Percentiles rank a stretch among this genome's conserved stretches.
Conservation (phyloP, 2,888 invertebrate genomes). For the Allolobophora icterica region DNA sequence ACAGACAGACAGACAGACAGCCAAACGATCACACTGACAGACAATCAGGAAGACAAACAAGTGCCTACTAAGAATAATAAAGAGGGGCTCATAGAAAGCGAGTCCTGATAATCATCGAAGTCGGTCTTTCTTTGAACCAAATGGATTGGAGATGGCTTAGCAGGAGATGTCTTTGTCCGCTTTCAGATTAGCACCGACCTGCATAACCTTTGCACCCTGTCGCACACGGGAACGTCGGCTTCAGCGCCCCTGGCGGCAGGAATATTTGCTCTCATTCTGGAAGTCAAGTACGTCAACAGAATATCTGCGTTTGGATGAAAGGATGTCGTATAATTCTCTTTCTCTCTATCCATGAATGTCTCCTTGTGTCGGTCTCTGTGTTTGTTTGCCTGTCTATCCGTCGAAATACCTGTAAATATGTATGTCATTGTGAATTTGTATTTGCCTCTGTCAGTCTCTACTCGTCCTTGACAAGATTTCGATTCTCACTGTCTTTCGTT, state of each 20-base stretch:
- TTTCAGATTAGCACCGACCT: conserved; percentile 84
- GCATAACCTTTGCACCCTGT: conserved; percentile 81
- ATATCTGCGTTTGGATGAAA: neutral
- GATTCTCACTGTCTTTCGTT: too few species aligned
- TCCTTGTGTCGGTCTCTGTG: neutral
- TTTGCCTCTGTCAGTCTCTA: neutral
- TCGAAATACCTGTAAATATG: neutral
- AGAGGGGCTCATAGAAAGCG: too few species aligned
- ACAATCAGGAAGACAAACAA: neutral
- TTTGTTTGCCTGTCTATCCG: neutral
- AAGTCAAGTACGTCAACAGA: conserved; percentile 79
- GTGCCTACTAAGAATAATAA: too few species aligned
- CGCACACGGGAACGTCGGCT: conserved; percentile 90
- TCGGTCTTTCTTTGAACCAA: neutral
- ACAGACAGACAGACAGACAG: neutral
- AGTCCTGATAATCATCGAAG: too few species aligned
- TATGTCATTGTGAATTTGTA: neutral
- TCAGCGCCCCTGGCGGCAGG: conserved; percentile 91
- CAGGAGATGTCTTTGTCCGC: neutral
- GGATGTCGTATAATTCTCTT: neutral
- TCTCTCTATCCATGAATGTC: neutral
- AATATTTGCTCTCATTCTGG: conserved; percentile 83
- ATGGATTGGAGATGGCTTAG: neutral
- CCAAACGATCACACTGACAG: neutral
- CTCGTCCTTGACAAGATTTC: too few species aligned